A percentile compares a stretch with the other conserved stretches of the same genome.
Conservation (phyloP, 2,113 vertebrate species). For the Myotis brandtii region DNA sequence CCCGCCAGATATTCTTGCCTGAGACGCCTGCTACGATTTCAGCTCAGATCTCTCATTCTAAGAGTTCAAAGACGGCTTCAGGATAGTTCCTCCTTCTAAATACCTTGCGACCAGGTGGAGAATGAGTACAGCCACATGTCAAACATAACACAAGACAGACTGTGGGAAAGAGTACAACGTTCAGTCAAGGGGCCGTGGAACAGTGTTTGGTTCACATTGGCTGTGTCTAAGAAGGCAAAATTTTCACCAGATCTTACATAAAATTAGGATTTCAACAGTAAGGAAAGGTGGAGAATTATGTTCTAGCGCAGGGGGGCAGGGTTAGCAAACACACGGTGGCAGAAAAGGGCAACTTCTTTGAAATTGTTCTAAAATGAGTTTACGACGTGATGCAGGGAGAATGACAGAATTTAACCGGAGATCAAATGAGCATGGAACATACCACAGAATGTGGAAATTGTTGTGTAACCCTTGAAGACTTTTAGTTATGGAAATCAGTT, state of each 20-base stretch:
- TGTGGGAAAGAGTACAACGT: background rate
- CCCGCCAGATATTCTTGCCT: background rate
- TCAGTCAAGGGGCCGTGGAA: background rate
- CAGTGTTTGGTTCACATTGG: background rate
- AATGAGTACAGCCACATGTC: background rate
- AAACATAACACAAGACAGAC: background rate
- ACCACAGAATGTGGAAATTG: background rate
- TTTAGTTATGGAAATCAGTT: background rate
- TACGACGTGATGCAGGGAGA: background rate
- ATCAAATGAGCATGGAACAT: background rate
- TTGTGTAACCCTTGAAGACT: background rate
- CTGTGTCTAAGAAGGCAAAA: background rate
- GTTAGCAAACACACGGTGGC: background rate
- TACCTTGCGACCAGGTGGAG: background rate
- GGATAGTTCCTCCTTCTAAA: background rate
- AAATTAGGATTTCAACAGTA: constrained; percentile 21
- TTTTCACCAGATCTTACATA: background rate
- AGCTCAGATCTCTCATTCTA: constrained; percentile 39
- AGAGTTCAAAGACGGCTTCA: background rate
- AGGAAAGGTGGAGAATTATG: background rate
- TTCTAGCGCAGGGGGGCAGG: background rate
- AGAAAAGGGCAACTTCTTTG: background rate
- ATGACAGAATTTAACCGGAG: background rate
- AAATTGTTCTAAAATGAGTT: background rate
- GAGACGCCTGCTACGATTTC: background rate